These are phyloP conservation scores for Geotrupes spiniger DNA, from an alignment of 2,888 invertebrate genomes.

Conservation along the genomic window DNA sequence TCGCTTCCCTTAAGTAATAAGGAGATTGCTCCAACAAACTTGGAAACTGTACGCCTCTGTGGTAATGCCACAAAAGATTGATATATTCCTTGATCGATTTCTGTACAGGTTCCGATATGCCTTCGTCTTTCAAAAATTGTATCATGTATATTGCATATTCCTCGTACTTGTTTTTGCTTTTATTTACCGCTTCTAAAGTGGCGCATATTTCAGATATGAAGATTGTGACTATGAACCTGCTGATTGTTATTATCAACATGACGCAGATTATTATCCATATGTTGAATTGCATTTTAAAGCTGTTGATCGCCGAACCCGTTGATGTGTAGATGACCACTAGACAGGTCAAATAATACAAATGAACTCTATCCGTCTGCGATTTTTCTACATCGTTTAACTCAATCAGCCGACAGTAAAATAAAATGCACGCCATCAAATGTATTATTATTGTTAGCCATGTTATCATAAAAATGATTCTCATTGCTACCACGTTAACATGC, in stretches of 20 bases:
- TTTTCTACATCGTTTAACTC: not conserved
- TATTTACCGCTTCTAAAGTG: slow-evolving; percentile 16
- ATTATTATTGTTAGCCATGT: slow-evolving; percentile 17
- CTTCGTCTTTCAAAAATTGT: slow-evolving; percentile 11
- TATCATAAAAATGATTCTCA: slow-evolving; percentile 14
- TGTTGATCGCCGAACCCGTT: slow-evolving; percentile 7
- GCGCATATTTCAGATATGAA: slow-evolving; percentile 20
- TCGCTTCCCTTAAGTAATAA: slow-evolving; percentile 26
- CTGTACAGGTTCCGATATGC: slow-evolving; percentile 10
- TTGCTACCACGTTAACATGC: slow-evolving; percentile 21
- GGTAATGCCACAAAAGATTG: slow-evolving; percentile 20
- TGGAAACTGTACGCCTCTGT: slow-evolving; percentile 23
- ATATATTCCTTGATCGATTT: slow-evolving; percentile 18
- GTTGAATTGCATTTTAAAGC: slow-evolving; percentile 4
- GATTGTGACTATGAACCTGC: slow-evolving; percentile 16
- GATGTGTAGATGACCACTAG: slow-evolving; percentile 12
- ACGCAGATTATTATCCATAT: slow-evolving; percentile 8
- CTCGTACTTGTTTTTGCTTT: slow-evolving; percentile 9
- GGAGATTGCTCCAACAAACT: slow-evolving; percentile 23
- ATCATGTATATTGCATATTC: slow-evolving; percentile 12
- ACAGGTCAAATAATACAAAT: slow-evolving; percentile 6
- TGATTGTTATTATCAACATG: slow-evolving; percentile 11
- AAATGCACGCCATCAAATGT: slow-evolving; percentile 10
- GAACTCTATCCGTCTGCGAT: not conserved
- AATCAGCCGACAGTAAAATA: slow-evolving; percentile 4